Evolutionary conservation across 2,888 invertebrate genomes (phyloP).

Genomic region (Neocrepidodera transversa): DNA sequence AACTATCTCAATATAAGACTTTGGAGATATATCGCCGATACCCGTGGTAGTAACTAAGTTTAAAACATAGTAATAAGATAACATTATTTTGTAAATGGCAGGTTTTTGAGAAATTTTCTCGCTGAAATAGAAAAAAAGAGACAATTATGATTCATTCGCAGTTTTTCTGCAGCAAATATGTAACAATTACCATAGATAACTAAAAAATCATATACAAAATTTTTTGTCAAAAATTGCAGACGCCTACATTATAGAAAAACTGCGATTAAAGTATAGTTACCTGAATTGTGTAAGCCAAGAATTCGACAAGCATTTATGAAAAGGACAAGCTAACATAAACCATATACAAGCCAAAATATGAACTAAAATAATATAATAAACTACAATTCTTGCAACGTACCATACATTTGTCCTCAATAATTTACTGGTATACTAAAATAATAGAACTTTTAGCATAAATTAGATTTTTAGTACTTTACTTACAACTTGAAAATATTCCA

Average conservation of each 20-base stretch:
- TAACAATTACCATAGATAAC: too few species aligned
- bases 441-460: not conserved
- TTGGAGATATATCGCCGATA: conserved; percentile 63
- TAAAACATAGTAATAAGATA: conserved; percentile 62
- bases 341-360: conserved; percentile 42
- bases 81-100: conserved; percentile 26
- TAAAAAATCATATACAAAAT: conserved; percentile 2
- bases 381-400: conserved; percentile 9
- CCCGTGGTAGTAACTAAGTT: conserved; percentile 64
- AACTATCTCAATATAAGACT: conserved; percentile 62
- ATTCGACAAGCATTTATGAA: conserved; percentile 33
- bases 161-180: too few species aligned
- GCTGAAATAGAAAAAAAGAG: conserved; percentile 18
- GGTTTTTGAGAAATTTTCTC: not conserved
- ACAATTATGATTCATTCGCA: too few species aligned
- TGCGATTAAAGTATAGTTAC: too few species aligned
- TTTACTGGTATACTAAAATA: not conserved
- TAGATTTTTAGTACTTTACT: not conserved
- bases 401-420: conserved; percentile 19
- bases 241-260: too few species aligned
- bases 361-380: conserved; percentile 32
- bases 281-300: conserved; percentile 37
- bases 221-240: not conserved
- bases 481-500: conserved; percentile 30
- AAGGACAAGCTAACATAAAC: conserved; percentile 44